Evolutionary conservation across 2,113 vertebrate genomes (phyloP).

Genomic region (Odocoileus hemionus): DNA sequence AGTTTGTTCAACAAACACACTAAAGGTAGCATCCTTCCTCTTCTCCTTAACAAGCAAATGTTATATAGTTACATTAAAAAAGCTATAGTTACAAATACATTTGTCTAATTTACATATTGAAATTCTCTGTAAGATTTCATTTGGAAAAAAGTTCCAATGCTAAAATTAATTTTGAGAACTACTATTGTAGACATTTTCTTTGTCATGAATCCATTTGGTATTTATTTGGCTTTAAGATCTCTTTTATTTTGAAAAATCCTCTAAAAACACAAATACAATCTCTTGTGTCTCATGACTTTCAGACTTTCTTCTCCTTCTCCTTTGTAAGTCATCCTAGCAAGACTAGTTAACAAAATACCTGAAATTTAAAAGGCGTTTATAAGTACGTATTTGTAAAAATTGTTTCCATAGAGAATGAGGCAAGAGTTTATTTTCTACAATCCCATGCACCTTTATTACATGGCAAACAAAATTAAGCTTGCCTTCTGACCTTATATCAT

Average conservation of each 20-base stretch:
- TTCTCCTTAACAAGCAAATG: background rate
- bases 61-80: background rate
- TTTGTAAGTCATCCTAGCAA: background rate
- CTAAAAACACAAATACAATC: background rate
- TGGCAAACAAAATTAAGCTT: background rate
- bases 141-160: background rate
- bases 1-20: background rate
- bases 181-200: background rate
- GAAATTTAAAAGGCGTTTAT: background rate
- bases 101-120: background rate
- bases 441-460: background rate
- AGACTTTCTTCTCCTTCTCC: background rate
- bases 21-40: background rate
- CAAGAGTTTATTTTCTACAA: background rate
- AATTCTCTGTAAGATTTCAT: background rate
- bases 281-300: background rate
- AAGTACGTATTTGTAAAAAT: background rate
- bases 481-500: background rate
- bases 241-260: background rate
- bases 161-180: conserved; percentile 30
- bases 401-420: background rate
- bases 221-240: conserved; percentile 4
- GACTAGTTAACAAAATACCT: background rate
- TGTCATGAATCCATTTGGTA: background rate
- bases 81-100: background rate